Percentiles rank a stretch among this genome's conserved stretches.
Evolutionary conservation across 2,113 vertebrate genomes (phyloP).

Genomic region (Elephas maximus): DNA sequence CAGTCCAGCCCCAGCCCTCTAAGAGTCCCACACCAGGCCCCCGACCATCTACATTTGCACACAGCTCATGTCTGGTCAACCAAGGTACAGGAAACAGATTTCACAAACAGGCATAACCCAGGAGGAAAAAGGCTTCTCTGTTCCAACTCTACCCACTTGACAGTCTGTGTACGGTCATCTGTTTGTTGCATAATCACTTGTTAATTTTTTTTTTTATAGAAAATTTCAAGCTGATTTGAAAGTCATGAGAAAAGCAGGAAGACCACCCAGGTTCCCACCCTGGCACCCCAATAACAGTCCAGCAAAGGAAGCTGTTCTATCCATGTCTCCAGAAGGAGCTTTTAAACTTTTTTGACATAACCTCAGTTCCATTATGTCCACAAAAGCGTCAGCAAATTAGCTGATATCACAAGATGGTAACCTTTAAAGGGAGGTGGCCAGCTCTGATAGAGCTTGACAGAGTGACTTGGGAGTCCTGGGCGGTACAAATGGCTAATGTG

Average conservation of each 20-base stretch:
- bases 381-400: neutral
- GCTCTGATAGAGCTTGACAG: neutral
- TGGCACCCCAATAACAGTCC: rapidly evolving
- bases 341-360: rapidly evolving
- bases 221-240: neutral
- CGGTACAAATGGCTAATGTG: too few relatives aligned
- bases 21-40: rapidly evolving
- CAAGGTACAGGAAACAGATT: neutral
- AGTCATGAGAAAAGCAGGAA: neutral
- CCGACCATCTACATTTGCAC: rapidly evolving
- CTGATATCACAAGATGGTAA: neutral
- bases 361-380: neutral
- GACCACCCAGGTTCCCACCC: rapidly evolving
- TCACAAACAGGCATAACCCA: neutral
- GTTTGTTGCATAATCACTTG: neutral
- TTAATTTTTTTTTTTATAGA: neutral
- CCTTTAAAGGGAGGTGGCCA: neutral
- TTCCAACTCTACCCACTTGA: neutral
- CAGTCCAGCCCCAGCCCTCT: neutral
- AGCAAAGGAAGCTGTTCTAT: rapidly evolving
- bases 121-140: neutral
- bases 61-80: rapidly evolving
- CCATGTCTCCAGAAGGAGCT: neutral
- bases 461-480: too few relatives aligned
- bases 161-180: too few relatives aligned